Evolutionary conservation across 2,888 invertebrate genomes (phyloP).

Genomic region (Oscheius onirici): DNA sequence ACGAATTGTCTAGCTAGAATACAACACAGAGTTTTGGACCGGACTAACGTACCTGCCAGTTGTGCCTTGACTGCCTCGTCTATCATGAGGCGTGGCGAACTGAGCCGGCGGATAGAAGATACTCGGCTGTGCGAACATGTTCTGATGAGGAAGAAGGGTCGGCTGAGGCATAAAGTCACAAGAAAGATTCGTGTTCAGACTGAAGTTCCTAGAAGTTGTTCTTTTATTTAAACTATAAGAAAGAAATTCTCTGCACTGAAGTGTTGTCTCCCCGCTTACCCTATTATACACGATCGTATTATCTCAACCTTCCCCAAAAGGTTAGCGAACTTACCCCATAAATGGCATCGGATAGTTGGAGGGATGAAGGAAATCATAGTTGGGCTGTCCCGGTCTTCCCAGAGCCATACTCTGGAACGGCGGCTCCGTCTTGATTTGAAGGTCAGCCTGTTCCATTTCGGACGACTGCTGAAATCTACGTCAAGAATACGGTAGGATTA

Average conservation of each 20-base stretch:
- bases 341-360: conserved; percentile 26
- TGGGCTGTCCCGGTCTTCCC: background rate
- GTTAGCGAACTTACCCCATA: conserved; percentile 27
- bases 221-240: background rate
- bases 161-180: conserved; percentile 28
- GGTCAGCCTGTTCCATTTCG: conserved; percentile 18
- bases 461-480: background rate
- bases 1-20: too few relatives aligned
- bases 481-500: conserved; percentile 10
- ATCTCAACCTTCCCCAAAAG: too few relatives aligned
- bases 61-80: conserved; percentile 50
- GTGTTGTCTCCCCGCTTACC: too few relatives aligned
- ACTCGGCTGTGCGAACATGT: conserved; percentile 22
- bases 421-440: conserved; percentile 32
- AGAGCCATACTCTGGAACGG: conserved; percentile 20
- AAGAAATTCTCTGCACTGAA: too few relatives aligned
- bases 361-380: conserved; percentile 30
- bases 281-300: too few relatives aligned
- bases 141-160: conserved; percentile 17
- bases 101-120: conserved; percentile 27
- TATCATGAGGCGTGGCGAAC: conserved; percentile 19
- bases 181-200: conserved; percentile 12
- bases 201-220: background rate
- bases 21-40: too few relatives aligned
- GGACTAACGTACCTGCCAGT: conserved; percentile 33